These are phyloP conservation scores for Xestia ashworthii DNA, from an alignment of 2,888 invertebrate genomes.

Conservation along the genomic window DNA sequence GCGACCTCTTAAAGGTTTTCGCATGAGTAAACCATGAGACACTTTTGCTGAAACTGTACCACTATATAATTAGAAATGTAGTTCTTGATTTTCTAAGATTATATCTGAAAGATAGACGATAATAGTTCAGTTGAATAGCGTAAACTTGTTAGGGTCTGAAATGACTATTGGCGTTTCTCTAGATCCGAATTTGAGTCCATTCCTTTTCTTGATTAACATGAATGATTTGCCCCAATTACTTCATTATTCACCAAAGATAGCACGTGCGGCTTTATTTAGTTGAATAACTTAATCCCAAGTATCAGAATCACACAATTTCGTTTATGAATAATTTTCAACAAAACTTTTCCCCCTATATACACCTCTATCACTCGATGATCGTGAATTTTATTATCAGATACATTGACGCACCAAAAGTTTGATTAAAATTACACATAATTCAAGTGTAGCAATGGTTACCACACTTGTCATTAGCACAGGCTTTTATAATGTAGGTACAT, in stretches of 20 bases:
- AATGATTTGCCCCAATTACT: not conserved
- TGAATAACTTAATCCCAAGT: not conserved
- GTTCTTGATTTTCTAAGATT: not conserved
- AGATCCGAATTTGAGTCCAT: not conserved
- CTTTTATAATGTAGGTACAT: conserved; percentile 13
- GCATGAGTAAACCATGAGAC: too few species aligned
- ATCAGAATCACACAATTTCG: not conserved
- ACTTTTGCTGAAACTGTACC: too few species aligned
- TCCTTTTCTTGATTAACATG: not conserved
- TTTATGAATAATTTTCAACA: not conserved
- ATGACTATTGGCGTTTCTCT: not conserved
- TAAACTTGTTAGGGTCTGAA: not conserved
- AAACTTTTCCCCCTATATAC: not conserved
- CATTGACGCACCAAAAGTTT: not conserved
- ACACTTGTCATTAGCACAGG: not conserved
- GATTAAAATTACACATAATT: not conserved
- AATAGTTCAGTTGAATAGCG: not conserved
- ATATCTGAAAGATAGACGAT: not conserved
- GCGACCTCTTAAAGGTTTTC: too few species aligned
- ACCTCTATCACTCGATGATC: not conserved
- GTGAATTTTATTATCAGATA: not conserved
- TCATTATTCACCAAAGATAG: not conserved
- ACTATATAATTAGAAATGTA: too few species aligned
- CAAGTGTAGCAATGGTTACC: not conserved
- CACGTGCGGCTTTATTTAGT: not conserved